Evolutionary conservation across 2,797 vertebrate genomes (phyloP), one percentile per base, ranked within the genome.

Genomic region (Enteromius mattozi): DNA sequence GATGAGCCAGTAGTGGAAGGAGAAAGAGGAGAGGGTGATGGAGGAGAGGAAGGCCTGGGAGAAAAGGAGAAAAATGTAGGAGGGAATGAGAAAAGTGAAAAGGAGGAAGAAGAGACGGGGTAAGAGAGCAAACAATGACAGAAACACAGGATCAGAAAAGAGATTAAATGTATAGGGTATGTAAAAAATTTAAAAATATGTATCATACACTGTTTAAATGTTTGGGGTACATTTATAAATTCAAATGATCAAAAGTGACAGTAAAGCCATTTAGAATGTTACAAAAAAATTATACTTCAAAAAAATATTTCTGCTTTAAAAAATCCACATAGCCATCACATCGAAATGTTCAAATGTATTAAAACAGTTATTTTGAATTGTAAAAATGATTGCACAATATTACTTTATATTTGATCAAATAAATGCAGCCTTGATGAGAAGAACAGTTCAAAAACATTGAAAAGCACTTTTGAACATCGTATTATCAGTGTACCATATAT

Each of bases 21-120:
- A 77, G 75, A 80, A 70, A 76, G 63, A 40, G 77, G 69, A 76
- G 37, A 79, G 63, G 75, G 74, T 37, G 61, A 82, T 87, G 90
- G 90, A 78, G 88, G 88, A 85, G 16, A 86, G 86, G 85, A 91
- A 3, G 3, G 92, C 91, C 80, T 79, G 82, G 30, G 91, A 93
- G 80, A 86, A 86, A 92, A 91, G 40, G 37, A 91, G 86, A 92
- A 92, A 21, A 90, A 94, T 79, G 88, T 86, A 54, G 89, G 91
- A 47, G 91, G 89, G 65, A 89, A 92, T 66, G 91, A 88, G 74
- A 85, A 81, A 35, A 61, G 63, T 61, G 27, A 54, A 6, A 80
- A 47, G 13, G 72, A 87, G 30, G 17, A 4, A 42, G 83, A 88
- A 30, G 30, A 8, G 8, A 77, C 35, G 49, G 45, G 70, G 80